phyloP scores from a whole-genome alignment of 2,797 vertebrate genomes.

The Crocidura indochinensis region DNA sequence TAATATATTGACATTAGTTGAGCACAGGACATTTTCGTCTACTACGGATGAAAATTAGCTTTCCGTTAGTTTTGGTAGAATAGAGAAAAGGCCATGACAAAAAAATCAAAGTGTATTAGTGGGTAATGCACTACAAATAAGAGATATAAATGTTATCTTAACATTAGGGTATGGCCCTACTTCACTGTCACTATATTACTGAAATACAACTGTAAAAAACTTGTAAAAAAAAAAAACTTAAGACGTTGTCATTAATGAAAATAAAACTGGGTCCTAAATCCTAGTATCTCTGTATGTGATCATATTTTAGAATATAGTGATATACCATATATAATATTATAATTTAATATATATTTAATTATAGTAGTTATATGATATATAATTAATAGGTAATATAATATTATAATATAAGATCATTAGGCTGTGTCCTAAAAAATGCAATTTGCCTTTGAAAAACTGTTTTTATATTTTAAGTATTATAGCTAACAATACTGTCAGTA shows the following conservation, averaged over 20 bases:
- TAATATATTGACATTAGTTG: slow-evolving; percentile 24
- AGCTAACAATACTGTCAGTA: background rate
- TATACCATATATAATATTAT: background rate
- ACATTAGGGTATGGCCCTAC: no score
- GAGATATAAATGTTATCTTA: no score
- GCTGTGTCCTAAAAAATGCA: background rate
- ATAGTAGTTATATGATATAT: background rate
- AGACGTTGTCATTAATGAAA: background rate
- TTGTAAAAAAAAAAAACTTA: no score
- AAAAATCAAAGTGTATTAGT: slow-evolving; percentile 28
- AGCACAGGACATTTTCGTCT: background rate
- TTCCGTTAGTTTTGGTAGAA: slow-evolving; percentile 12
- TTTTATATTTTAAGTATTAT: background rate
- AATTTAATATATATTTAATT: background rate
- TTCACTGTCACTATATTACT: no score
- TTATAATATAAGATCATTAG: background rate
- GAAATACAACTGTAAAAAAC: no score
- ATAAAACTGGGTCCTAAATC: background rate
- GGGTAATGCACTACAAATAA: background rate
- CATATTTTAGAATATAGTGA: background rate
- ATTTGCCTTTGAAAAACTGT: background rate
- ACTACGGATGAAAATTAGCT: background rate
- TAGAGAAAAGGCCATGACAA: slow-evolving; percentile 18
- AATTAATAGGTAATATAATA: background rate
- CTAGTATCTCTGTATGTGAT: background rate